These are phyloP conservation scores for Dicyrtoma fusca DNA, from an alignment of 2,888 invertebrate species.

Conservation along the genomic window DNA sequence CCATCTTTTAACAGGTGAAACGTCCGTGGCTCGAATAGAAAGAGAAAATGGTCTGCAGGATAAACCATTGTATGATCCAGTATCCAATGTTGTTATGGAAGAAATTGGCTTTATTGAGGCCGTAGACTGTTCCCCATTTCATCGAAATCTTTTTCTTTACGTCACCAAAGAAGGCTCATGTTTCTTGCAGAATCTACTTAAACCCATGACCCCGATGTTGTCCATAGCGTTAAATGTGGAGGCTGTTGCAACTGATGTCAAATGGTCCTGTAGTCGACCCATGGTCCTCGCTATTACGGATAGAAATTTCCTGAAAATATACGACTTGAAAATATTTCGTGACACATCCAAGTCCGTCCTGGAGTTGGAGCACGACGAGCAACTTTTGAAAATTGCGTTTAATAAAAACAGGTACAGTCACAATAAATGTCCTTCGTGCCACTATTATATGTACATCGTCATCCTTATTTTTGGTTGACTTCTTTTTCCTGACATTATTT, in stretches of 20 bases:
- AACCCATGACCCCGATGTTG: slow-evolving; percentile 19
- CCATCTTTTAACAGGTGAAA: slow-evolving; percentile 22
- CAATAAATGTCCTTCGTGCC: not conserved
- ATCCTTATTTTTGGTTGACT: not conserved
- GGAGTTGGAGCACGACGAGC: slow-evolving; percentile 32
- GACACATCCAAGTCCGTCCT: slow-evolving; percentile 13
- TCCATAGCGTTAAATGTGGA: slow-evolving; percentile 25
- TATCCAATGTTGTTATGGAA: slow-evolving; percentile 36
- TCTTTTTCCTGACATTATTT: not conserved
- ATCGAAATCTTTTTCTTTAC: slow-evolving; percentile 48
- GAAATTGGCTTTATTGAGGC: slow-evolving; percentile 39
- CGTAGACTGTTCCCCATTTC: slow-evolving; percentile 52
- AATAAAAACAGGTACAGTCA: slow-evolving; percentile 19
- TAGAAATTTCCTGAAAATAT: slow-evolving; percentile 40
- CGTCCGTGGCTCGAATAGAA: slow-evolving; percentile 14
- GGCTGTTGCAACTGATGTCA: slow-evolving; percentile 40
- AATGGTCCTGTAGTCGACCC: slow-evolving; percentile 49
- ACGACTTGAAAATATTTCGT: slow-evolving; percentile 42
- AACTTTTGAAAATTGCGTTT: slow-evolving; percentile 25
- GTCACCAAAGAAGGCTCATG: slow-evolving; percentile 43
- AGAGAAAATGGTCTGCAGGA: not conserved
- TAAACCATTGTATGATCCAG: slow-evolving; percentile 43
- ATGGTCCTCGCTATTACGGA: slow-evolving; percentile 47
- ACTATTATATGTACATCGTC: not conserved
- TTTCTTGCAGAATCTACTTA: slow-evolving; percentile 43